Base-by-base conservation (phyloP, 2,888 invertebrate species). In the Stegophylla sp. region DNA sequence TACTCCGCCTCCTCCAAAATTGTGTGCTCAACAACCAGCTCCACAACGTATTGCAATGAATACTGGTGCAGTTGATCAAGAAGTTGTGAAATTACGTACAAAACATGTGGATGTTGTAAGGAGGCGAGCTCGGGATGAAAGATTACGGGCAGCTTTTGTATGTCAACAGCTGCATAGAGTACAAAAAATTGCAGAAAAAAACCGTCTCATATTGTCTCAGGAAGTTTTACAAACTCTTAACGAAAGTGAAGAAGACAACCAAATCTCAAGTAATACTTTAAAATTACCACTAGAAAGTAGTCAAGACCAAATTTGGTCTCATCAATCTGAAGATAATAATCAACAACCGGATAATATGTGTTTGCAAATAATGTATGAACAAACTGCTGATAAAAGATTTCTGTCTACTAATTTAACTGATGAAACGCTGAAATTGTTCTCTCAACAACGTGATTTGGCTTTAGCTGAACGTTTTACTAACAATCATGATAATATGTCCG, bases 311-410 rank as follows among this genome's bases (percentile, higher is more conserved):
- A 61, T 59, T 34, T 79, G 79, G 79, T 48, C 75, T 13, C 45
- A 67, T 67, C 17, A 41, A 48, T 23, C 12, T 23, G 2, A 23
- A 20, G 48, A 61, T 48, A 43, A 9, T 66, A 23, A 76, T 43
- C 23, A 17, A 13, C 71, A 61, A 51, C 69, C 66, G 17, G 59
- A 79, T 41, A 79, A 79, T 51, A 79, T 79, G 79, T 79, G 71
- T n/a, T 69, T 69, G 61, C 79, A 79, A 51, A 71, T 79, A 34
- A 79, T 79, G 69, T 79, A 79, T 51, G 79, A 79, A 51, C 79
- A 71, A 71, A 79, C 69, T 41, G 61, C 45, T 5, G 71, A 79
- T 26, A 79, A 79, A 15, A 71, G 41, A 9, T 79, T 69, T 23
- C 41, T 79, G 7, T 56, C 20, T 17, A 48, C 53, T 34, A 51